Percentiles rank a stretch among this genome's conserved stretches.
Conservation (phyloP, 2,797 vertebrate species). For the Eutrigla gurnardus region DNA sequence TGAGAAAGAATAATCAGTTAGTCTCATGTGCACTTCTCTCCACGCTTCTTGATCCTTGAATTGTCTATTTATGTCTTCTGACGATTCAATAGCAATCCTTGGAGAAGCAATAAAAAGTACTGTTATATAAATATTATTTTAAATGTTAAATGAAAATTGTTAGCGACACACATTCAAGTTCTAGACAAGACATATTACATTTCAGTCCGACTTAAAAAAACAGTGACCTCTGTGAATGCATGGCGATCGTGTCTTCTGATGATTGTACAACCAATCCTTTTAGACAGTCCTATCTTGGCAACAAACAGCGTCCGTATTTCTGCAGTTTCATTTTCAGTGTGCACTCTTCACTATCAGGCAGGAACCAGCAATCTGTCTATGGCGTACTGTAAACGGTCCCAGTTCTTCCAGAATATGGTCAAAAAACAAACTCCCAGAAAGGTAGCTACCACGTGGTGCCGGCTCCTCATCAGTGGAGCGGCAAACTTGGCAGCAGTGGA, state of each 20-base stretch:
- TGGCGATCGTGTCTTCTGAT: slow-evolving; percentile 47
- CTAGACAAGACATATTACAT: slow-evolving; percentile 31
- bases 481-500: slow-evolving; percentile 96
- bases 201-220: slow-evolving; percentile 58
- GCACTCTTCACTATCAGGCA: slow-evolving; percentile 76
- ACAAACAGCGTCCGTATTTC: slow-evolving; percentile 29
- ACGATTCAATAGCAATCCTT: slow-evolving; percentile 31
- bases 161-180: slow-evolving; percentile 67
- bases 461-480: slow-evolving; percentile 92
- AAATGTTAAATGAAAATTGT: slow-evolving; percentile 44
- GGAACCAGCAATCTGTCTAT: slow-evolving; percentile 87
- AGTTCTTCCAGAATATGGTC: slow-evolving; percentile 94
- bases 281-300: slow-evolving; percentile 48
- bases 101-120: slow-evolving; percentile 28
- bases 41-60: slow-evolving; percentile 30
- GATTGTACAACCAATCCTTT: slow-evolving; percentile 82
- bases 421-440: slow-evolving; percentile 88
- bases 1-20: slow-evolving; percentile 12
- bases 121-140: slow-evolving; percentile 55
- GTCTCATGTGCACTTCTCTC: slow-evolving; percentile 21
- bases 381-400: slow-evolving; percentile 87
- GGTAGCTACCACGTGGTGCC: slow-evolving; percentile 90
- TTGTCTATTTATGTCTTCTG: slow-evolving; percentile 9
- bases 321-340: slow-evolving; percentile 9
- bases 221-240: slow-evolving; percentile 31